These are phyloP conservation scores for Chrysotoxum bicinctum DNA, from an alignment of 2,888 invertebrate genomes.

Conservation along the genomic window DNA sequence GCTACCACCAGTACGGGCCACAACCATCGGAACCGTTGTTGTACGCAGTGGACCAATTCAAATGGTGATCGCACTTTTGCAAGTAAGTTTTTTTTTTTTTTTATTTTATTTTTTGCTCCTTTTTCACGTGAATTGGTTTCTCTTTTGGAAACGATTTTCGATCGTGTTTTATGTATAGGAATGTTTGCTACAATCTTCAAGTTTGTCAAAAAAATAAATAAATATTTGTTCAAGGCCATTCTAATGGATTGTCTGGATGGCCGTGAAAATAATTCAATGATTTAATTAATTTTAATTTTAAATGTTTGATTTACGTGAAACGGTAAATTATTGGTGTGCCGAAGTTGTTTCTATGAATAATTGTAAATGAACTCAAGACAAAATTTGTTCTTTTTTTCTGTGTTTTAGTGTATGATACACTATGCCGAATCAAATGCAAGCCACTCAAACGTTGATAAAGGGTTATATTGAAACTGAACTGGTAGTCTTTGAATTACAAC, in stretches of 20 bases:
- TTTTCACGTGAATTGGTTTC: slow-evolving; percentile 1
- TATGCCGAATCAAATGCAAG: background rate
- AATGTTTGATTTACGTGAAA: slow-evolving; percentile 45
- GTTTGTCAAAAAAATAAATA: background rate
- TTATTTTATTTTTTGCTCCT: background rate
- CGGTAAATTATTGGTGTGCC: background rate
- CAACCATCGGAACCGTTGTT: slow-evolving; percentile 95
- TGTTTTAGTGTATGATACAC: background rate
- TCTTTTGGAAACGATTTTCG: slow-evolving; percentile 10
- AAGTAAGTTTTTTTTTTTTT: slow-evolving; percentile 85
- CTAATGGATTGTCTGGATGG: slow-evolving; percentile 32
- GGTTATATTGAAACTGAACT: too few species aligned
- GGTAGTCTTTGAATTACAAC: too few species aligned
- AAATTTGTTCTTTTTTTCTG: background rate
- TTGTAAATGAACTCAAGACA: background rate
- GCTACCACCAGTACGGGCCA: slow-evolving; percentile 83
- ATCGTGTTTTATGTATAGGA: background rate
- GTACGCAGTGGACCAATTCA: slow-evolving; percentile 93
- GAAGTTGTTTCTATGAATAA: background rate
- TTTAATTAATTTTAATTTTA: slow-evolving; percentile 57
- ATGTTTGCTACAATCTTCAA: slow-evolving; percentile 59
- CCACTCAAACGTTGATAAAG: too few species aligned
- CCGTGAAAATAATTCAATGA: slow-evolving; percentile 27
- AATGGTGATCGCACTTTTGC: slow-evolving; percentile 93
- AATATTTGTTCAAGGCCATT: slow-evolving; percentile 59